Evolutionary conservation across 64 coral and sea anemone species (phyloP).

Genomic region (Acropora yongei): DNA sequence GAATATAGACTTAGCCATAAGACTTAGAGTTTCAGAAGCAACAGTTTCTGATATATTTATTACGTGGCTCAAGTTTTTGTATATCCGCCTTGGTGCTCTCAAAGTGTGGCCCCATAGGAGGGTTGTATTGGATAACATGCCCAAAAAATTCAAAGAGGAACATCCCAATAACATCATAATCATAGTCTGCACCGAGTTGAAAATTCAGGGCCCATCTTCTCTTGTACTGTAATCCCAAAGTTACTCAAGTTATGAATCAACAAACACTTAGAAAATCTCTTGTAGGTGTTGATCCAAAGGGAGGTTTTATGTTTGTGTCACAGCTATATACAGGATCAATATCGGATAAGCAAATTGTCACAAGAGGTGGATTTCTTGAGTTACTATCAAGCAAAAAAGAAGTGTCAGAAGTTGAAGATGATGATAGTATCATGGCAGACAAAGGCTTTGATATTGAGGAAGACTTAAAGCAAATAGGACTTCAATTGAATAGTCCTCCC

Average conservation of each 20-base stretch:
- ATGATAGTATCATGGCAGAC: too few relatives aligned
- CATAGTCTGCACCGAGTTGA: conserved; percentile 48
- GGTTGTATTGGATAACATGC: conserved; percentile 46
- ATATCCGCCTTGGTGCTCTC: conserved; percentile 19
- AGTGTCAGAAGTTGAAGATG: too few relatives aligned
- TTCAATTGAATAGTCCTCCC: conserved; percentile 44
- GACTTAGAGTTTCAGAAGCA: conserved; percentile 44
- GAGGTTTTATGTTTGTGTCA: not conserved
- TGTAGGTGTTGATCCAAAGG: conserved; percentile 53
- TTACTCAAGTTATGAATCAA: conserved; percentile 51
- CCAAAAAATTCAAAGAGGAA: not conserved
- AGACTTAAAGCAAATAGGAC: conserved; percentile 23
- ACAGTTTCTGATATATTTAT: conserved; percentile 56
- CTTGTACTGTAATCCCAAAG: conserved; percentile 37
- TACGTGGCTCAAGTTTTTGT: conserved; percentile 46
- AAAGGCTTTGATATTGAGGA: conserved; percentile 3
- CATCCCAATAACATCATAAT: conserved; percentile 58
- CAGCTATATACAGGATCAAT: conserved; percentile 9
- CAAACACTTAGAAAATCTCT: conserved; percentile 39
- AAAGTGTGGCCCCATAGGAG: conserved; percentile 73
- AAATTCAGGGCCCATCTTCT: conserved; percentile 50
- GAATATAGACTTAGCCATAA: conserved; percentile 61
- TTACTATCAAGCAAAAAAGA: conserved; percentile 24
- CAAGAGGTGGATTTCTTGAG: conserved; percentile 58
- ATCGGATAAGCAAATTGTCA: conserved; percentile 48